Percentiles rank a stretch among this genome's conserved stretches.
phyloP scores from a whole-genome alignment of 30 jellyfish, hydroid and myxozoan species.

The Aurelia aurita region DNA sequence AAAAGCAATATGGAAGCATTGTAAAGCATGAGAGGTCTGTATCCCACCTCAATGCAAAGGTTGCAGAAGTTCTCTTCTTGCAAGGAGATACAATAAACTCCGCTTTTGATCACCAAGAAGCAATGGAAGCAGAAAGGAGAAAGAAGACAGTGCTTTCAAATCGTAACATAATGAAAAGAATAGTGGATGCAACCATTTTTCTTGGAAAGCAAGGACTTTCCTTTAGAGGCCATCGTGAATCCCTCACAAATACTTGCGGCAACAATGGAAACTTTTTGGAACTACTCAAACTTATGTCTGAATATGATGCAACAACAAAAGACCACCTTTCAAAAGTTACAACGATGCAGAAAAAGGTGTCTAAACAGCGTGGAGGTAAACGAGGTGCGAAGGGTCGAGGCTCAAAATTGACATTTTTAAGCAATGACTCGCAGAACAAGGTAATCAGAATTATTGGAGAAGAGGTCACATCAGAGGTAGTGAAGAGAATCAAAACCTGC shows the following conservation, averaged over 20 bases:
- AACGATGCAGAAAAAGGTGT: constrained; percentile 49
- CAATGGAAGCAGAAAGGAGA: constrained; percentile 49
- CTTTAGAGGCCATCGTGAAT: constrained; percentile 64
- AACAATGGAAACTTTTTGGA: constrained; percentile 65
- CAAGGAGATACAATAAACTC: constrained; percentile 31
- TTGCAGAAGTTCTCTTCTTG: constrained; percentile 64
- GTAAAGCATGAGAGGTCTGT: constrained; percentile 64
- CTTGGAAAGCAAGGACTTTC: constrained; percentile 62
- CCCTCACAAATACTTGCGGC: constrained; percentile 37
- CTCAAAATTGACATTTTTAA: constrained; percentile 55
- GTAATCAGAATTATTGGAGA: constrained; percentile 38
- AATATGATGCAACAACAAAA: constrained; percentile 48
- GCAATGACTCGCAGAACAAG: constrained; percentile 47
- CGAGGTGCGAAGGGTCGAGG: constrained; percentile 59
- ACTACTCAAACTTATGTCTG: constrained; percentile 59
- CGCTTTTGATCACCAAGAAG: constrained; percentile 43
- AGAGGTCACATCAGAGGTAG: constrained; percentile 45
- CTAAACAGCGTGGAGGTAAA: constrained; percentile 61
- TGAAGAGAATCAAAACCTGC: constrained; percentile 30
- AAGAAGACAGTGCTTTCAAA: constrained; percentile 34
- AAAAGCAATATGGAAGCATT: constrained; percentile 69
- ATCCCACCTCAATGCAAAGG: constrained; percentile 64
- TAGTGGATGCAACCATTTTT: constrained; percentile 45
- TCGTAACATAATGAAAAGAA: constrained; percentile 38
- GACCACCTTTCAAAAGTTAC: constrained; percentile 65